These are phyloP conservation scores for Lepetodrilus schrolli DNA, from an alignment of 2,888 invertebrate species.

Conservation along the genomic window DNA sequence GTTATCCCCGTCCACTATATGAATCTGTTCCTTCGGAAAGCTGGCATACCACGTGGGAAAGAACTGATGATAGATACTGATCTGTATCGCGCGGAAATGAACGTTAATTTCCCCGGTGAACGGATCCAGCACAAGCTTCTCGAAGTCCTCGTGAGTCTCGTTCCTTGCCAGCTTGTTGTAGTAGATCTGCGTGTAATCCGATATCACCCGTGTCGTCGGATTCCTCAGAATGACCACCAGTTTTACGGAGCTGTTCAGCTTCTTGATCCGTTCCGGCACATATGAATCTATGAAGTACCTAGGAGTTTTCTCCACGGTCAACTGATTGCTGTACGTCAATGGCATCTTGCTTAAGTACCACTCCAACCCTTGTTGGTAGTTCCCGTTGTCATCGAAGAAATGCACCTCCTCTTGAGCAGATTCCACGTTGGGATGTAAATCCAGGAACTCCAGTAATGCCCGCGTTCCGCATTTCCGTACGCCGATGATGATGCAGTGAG, in stretches of 20 bases:
- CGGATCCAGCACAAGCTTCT: slow-evolving; percentile 74
- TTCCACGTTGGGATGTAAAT: slow-evolving; percentile 82
- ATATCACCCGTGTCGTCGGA: slow-evolving; percentile 95
- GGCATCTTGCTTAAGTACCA: slow-evolving; percentile 95
- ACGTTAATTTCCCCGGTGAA: slow-evolving; percentile 74
- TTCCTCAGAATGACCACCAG: slow-evolving; percentile 94
- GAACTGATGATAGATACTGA: slow-evolving; percentile 79
- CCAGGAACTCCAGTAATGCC: slow-evolving; percentile 75
- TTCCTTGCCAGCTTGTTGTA: slow-evolving; percentile 77
- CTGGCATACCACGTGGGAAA: slow-evolving; percentile 93
- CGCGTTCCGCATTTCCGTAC: slow-evolving; percentile 76
- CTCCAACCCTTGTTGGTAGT: slow-evolving; percentile 91
- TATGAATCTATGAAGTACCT: slow-evolving; percentile 97
- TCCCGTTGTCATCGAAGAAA: slow-evolving; percentile 91
- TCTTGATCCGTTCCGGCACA: slow-evolving; percentile 93
- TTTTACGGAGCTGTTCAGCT: slow-evolving; percentile 93
- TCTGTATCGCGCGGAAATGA: slow-evolving; percentile 76
- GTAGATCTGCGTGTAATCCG: slow-evolving; percentile 95
- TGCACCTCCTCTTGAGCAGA: slow-evolving; percentile 97
- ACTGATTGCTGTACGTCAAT: slow-evolving; percentile 90
- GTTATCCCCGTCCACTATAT: slow-evolving; percentile 85
- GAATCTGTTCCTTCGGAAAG: slow-evolving; percentile 92
- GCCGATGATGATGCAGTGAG: slow-evolving; percentile 76
- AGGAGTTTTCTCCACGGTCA: slow-evolving; percentile 97
- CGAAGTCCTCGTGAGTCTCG: slow-evolving; percentile 71